These are phyloP conservation scores for Gastracanthus pulcherrimus DNA, from an alignment of 2,888 invertebrate species.

Conservation along the genomic window DNA sequence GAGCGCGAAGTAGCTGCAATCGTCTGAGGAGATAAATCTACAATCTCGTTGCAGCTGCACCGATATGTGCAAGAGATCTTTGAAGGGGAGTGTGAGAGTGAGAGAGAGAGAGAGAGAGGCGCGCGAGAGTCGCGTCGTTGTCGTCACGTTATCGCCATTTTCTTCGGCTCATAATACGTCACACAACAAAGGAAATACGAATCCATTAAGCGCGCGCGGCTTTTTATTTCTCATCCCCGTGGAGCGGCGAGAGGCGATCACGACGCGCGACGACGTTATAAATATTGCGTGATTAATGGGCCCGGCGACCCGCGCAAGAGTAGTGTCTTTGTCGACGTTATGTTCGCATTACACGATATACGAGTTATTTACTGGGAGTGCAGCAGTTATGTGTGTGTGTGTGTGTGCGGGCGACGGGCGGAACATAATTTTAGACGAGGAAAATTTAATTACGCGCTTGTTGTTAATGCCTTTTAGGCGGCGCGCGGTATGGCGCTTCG, in stretches of 20 bases:
- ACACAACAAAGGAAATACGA: conserved; percentile 45
- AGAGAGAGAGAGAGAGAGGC: not conserved
- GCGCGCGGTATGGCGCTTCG: too few species aligned
- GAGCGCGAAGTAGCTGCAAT: not conserved
- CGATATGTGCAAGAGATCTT: too few species aligned
- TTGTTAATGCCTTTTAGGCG: not conserved
- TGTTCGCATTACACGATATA: conserved; percentile 27
- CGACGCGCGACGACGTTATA: conserved; percentile 18
- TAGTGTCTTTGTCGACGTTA: conserved; percentile 42
- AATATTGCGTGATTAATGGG: conserved; percentile 50
- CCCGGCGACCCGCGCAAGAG: not conserved
- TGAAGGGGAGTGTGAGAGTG: too few species aligned
- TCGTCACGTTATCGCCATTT: conserved; percentile 45
- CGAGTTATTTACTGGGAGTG: conserved; percentile 24
- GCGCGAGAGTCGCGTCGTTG: not conserved
- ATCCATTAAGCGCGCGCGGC: conserved; percentile 31
- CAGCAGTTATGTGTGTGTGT: too few species aligned
- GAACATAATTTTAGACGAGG: conserved; percentile 28
- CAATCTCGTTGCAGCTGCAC: conserved; percentile 26
- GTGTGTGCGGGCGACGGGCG: not conserved
- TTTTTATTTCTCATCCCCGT: conserved; percentile 11
- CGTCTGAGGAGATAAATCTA: conserved; percentile 28
- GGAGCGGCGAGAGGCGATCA: too few species aligned
- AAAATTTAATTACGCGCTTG: conserved; percentile 48
- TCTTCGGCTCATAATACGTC: not conserved